Percentiles rank a stretch among this genome's conserved stretches.
Evolutionary conservation across 2,113 vertebrate genomes (phyloP).

Genomic region (Epinephelus fuscoguttatus): DNA sequence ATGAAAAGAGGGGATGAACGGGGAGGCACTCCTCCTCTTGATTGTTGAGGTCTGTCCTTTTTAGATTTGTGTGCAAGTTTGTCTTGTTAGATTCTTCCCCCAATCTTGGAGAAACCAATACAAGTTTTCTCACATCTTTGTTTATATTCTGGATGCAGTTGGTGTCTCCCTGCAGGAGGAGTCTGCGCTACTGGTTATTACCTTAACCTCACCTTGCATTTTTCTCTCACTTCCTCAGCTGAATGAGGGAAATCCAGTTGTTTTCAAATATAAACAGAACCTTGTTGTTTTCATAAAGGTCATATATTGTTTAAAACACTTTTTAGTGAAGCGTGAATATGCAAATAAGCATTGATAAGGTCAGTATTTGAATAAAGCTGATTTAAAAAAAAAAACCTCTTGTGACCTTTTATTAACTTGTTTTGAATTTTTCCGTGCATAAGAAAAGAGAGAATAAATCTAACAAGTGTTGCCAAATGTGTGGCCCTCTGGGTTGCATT

Average conservation of each 20-base stretch:
- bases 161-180: neutral
- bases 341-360: slow-evolving; percentile 81
- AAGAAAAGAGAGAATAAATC: slow-evolving; percentile 27
- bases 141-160: slow-evolving; percentile 6
- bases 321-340: slow-evolving; percentile 64
- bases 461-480: slow-evolving; percentile 6
- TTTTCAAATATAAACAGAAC: slow-evolving; percentile 50
- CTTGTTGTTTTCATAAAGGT: slow-evolving; percentile 76
- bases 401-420: slow-evolving; percentile 72
- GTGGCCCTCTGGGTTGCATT: neutral
- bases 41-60: slow-evolving; percentile 22
- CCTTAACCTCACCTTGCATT: neutral
- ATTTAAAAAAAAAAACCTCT: slow-evolving; percentile 37
- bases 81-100: neutral
- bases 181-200: slow-evolving; percentile 28
- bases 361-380: slow-evolving; percentile 82
- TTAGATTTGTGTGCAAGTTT: slow-evolving; percentile 25
- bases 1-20: slow-evolving; percentile 61
- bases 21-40: slow-evolving; percentile 21
- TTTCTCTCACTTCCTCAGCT: slow-evolving; percentile 4
- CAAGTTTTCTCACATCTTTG: neutral
- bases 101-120: neutral
- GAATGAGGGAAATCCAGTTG: slow-evolving; percentile 33
- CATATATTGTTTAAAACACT: slow-evolving; percentile 66
- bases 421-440: slow-evolving; percentile 30